Evolutionary conservation across 2,797 vertebrate species (phyloP).

Genomic region (Poecile montanus): DNA sequence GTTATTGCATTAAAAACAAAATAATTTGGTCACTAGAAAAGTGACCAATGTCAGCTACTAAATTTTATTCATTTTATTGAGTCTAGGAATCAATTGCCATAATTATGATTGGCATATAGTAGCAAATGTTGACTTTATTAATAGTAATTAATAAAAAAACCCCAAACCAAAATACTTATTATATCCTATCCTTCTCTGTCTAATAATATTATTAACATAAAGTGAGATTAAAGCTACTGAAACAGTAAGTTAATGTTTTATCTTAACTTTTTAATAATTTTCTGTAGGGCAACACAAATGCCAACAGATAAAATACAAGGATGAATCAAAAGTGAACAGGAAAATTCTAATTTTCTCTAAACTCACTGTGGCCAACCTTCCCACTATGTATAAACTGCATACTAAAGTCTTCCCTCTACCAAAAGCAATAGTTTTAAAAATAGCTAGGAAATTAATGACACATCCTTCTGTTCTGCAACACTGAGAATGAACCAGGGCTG

Average conservation of each 20-base stretch:
- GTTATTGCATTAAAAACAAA: not conserved
- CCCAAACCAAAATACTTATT: not conserved
- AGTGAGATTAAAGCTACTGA: not conserved
- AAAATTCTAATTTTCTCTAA: not conserved
- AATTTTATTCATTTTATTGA: not conserved
- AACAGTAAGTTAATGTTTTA: not conserved
- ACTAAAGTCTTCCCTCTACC: not conserved
- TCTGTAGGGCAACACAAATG: not conserved
- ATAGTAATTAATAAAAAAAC: not conserved
- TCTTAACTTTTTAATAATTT: not conserved
- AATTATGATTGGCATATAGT: not conserved
- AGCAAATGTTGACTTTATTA: not conserved
- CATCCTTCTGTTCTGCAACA: not conserved
- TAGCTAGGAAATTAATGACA: not conserved
- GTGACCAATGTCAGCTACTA: not conserved
- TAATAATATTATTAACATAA: not conserved
- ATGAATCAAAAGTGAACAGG: not conserved
- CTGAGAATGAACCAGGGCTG: not conserved
- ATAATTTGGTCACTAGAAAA: not conserved
- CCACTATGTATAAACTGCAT: not conserved
- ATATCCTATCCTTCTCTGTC: not conserved
- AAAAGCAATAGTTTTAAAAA: not conserved
- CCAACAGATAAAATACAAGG: not conserved
- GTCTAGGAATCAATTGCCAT: not conserved
- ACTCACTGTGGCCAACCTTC: not conserved